Percentiles rank a stretch among this genome's conserved stretches.
Conservation (phyloP, 1,140 invertebrate species). For the Drosophila persimilis region DNA sequence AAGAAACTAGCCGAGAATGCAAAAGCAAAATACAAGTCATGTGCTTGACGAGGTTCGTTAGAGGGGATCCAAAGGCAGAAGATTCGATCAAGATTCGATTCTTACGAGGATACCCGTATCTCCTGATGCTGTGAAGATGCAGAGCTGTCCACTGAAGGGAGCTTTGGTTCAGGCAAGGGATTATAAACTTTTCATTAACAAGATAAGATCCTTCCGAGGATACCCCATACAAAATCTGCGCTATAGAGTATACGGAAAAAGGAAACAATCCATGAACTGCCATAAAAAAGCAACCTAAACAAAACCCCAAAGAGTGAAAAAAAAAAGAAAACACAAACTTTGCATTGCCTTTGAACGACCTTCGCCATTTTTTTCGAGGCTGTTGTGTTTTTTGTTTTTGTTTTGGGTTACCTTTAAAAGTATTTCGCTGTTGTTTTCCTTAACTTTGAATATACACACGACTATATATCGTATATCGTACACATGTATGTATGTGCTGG, state of each 20-base stretch:
- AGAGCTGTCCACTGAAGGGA: no score
- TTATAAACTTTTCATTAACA: no score
- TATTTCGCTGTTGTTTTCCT: constrained; percentile 65
- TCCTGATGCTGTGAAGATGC: no score
- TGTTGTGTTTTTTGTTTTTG: constrained; percentile 25
- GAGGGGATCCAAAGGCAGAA: no score
- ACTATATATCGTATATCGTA: background rate
- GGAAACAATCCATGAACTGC: constrained; percentile 18
- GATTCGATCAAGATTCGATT: no score
- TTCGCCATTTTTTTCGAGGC: constrained; percentile 63
- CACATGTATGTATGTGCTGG: constrained; percentile 30
- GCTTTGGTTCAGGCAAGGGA: no score
- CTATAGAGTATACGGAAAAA: constrained; percentile 6
- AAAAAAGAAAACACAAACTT: constrained; percentile 55
- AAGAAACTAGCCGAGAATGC: no score
- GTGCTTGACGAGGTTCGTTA: no score
- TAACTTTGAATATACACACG: constrained; percentile 39
- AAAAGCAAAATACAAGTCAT: no score
- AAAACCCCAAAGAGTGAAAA: constrained; percentile 11
- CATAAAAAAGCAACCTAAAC: constrained; percentile 34
- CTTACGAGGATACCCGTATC: no score
- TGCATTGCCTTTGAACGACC: constrained; percentile 71
- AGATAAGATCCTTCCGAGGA: no score
- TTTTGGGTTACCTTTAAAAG: constrained; percentile 68
- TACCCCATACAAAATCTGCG: background rate